These are phyloP conservation scores for Python bivittatus DNA, from an alignment of 2,113 vertebrate species.

Conservation along the genomic window DNA sequence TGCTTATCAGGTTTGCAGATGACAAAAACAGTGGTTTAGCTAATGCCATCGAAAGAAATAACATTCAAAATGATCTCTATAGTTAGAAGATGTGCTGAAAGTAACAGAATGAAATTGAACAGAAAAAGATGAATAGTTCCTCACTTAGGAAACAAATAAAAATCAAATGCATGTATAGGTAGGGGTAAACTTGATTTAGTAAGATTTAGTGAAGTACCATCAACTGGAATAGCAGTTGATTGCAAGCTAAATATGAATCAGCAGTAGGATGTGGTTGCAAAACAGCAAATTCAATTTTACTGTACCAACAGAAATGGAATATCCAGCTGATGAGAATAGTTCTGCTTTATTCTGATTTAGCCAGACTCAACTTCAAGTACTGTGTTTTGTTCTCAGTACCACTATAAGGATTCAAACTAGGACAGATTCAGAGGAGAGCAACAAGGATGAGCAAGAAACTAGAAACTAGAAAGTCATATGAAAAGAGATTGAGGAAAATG, in stretches of 20 bases:
- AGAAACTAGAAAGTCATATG: neutral
- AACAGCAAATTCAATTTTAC: neutral
- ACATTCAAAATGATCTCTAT: neutral
- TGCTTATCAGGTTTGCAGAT: neutral
- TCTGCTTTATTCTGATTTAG: neutral
- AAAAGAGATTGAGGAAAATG: neutral
- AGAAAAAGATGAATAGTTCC: neutral
- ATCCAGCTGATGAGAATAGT: neutral
- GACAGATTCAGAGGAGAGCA: neutral
- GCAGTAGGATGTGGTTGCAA: neutral
- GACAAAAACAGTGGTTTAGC: neutral
- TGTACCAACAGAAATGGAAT: neutral
- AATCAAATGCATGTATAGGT: neutral
- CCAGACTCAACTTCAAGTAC: neutral
- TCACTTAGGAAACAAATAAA: neutral
- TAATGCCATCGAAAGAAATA: neutral
- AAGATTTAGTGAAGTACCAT: neutral
- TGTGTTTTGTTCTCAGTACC: neutral
- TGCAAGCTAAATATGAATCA: neutral
- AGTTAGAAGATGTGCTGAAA: neutral
- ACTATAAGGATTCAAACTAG: neutral
- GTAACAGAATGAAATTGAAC: neutral
- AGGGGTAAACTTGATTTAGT: neutral
- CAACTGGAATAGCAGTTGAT: neutral
- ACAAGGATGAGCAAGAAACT: neutral